A percentile compares a stretch with the other conserved stretches of the same genome.
Evolutionary conservation across 2,888 invertebrate genomes (phyloP).

Genomic region (Melieria omissa): DNA sequence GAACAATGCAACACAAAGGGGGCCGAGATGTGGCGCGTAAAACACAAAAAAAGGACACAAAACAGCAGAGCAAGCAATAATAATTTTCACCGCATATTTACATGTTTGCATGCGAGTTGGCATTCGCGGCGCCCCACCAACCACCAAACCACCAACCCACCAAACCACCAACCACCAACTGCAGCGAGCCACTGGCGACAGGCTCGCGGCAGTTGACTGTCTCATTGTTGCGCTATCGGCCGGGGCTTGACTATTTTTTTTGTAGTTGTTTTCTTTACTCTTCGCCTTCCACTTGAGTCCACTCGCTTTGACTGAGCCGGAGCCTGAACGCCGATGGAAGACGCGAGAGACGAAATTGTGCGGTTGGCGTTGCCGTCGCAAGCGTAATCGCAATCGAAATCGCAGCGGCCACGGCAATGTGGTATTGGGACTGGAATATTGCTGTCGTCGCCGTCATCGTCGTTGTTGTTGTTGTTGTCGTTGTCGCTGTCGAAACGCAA

Average conservation of each 20-base stretch:
- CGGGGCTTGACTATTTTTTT: no score
- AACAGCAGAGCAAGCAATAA: constrained; percentile 3
- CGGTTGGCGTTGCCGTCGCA: constrained; percentile 24
- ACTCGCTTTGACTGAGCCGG: constrained; percentile 19
- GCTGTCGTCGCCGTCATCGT: neutral
- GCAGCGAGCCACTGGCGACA: neutral
- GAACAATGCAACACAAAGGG: neutral
- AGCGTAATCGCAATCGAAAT: constrained; percentile 8
- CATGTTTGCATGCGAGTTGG: neutral
- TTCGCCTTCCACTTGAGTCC: constrained; percentile 24
- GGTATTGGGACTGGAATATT: neutral
- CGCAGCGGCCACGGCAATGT: neutral
- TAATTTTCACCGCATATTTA: constrained; percentile 11
- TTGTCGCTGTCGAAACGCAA: constrained; percentile 41
- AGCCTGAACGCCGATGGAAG: neutral
- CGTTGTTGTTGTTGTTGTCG: no score
- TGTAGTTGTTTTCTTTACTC: constrained; percentile 11
- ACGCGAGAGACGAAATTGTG: constrained; percentile 11
- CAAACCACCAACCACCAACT: no score
- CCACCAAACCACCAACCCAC: no score
- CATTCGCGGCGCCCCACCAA: neutral
- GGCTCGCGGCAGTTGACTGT: neutral
- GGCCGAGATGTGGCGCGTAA: neutral
- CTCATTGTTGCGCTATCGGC: constrained; percentile 6
- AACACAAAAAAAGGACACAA: neutral